Conservation (phyloP, 2,797 vertebrate genomes). For the Arvicola amphibius region DNA sequence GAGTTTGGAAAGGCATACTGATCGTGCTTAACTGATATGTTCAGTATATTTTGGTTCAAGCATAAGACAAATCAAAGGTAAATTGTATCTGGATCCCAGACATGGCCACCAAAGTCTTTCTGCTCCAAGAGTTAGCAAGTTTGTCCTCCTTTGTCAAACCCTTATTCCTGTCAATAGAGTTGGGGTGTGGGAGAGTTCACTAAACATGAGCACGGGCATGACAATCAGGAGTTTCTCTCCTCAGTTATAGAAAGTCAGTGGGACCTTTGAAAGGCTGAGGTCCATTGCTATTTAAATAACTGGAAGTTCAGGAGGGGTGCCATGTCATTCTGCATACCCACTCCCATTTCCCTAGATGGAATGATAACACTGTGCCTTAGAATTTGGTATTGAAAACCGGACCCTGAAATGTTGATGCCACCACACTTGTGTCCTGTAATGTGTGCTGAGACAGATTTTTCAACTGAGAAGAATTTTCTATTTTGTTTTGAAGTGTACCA, state of each 20-base stretch:
- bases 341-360: not conserved
- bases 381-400: not conserved
- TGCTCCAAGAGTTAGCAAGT: not conserved
- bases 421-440: not conserved
- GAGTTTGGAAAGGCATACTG: not conserved
- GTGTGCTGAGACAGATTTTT: not conserved
- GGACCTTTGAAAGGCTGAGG: not conserved
- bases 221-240: not conserved
- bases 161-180: not conserved
- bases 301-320: not conserved
- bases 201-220: not conserved
- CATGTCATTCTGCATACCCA: not conserved
- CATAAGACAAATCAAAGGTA: not conserved
- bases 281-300: not conserved
- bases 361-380: not conserved
- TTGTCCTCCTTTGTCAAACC: not conserved
- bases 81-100: not conserved
- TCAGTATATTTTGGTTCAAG: not conserved
- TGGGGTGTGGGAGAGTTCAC: not conserved
- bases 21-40: conserved; percentile 8
- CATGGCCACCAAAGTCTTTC: not conserved
- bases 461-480: not conserved
- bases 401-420: not conserved
- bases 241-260: not conserved
- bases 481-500: not conserved